Evolutionary conservation across 2,888 invertebrate species (phyloP).

Genomic region (Galerucella pusilla): DNA sequence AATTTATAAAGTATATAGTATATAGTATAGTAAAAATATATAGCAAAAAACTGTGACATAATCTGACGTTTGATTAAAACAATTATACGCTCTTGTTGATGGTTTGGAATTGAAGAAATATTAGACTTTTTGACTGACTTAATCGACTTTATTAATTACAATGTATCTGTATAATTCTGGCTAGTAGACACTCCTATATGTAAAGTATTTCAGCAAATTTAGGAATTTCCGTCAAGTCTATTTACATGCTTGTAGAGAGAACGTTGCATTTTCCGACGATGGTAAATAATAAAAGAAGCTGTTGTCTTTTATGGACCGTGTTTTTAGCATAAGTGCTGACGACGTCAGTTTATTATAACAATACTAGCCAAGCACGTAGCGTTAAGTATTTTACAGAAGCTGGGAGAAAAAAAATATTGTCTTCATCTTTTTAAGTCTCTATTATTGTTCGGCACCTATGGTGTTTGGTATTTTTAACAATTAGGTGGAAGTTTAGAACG

Average conservation of each 20-base stretch:
- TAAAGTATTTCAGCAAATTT: constrained; percentile 3
- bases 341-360: constrained; percentile 12
- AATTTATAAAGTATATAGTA: too few relatives aligned
- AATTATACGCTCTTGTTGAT: too few relatives aligned
- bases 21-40: too few relatives aligned
- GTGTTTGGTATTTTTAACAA: neutral
- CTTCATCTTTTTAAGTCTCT: neutral
- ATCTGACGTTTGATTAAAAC: too few relatives aligned
- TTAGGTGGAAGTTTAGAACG: too few relatives aligned
- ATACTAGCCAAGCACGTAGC: neutral
- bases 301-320: constrained; percentile 20
- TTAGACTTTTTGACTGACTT: too few relatives aligned
- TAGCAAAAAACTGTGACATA: too few relatives aligned
- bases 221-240: constrained; percentile 5
- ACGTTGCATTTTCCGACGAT: constrained; percentile 17
- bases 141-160: too few relatives aligned
- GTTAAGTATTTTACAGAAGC: neutral
- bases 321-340: constrained; percentile 21
- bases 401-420: neutral
- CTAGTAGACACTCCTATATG: constrained; percentile 5
- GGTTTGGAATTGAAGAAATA: too few relatives aligned
- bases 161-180: neutral
- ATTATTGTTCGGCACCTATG: too few relatives aligned
- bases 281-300: constrained; percentile 24
- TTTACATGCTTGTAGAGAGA: constrained; percentile 16